These are phyloP conservation scores for Lordiphosa collinella DNA, from an alignment of 1,140 invertebrate genomes.

Conservation along the genomic window DNA sequence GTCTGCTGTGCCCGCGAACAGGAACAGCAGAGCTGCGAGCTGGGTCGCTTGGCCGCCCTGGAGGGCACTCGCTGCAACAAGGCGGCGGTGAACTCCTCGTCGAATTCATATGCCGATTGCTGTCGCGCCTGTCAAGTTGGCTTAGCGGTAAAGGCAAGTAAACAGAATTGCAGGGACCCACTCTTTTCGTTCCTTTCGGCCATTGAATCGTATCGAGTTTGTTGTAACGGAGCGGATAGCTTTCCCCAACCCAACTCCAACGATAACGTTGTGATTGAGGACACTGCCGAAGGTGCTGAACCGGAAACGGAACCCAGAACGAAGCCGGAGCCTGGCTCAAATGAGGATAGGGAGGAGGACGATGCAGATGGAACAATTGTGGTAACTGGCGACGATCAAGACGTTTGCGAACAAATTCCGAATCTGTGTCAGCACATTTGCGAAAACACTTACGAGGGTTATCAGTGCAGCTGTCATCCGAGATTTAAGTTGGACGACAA, in stretches of 20 bases:
- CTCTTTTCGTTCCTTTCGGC: constrained; percentile 56
- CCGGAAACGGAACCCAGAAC: constrained; percentile 8
- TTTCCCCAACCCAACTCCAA: constrained; percentile 1
- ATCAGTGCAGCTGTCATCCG: constrained; percentile 85
- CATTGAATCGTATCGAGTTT: constrained; percentile 65
- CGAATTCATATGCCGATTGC: constrained; percentile 48
- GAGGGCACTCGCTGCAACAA: constrained; percentile 49
- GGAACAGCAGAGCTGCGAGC: constrained; percentile 51
- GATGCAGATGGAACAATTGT: constrained; percentile 54
- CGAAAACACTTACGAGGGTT: constrained; percentile 84
- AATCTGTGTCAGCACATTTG: constrained; percentile 87
- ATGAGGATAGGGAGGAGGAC: neutral
- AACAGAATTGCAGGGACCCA: constrained; percentile 57
- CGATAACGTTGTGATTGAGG: constrained; percentile 1
- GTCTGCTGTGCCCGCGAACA: constrained; percentile 67
- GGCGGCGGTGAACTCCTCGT: constrained; percentile 17
- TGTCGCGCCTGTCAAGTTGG: constrained; percentile 76
- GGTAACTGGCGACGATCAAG: constrained; percentile 65
- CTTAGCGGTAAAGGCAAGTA: constrained; percentile 64
- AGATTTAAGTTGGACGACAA: constrained; percentile 85
- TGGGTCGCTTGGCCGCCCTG: constrained; percentile 63
- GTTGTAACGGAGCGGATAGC: constrained; percentile 44
- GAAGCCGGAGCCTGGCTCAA: no score
- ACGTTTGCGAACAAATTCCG: constrained; percentile 83
- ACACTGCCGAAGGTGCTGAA: neutral